Evolutionary conservation across 2,888 invertebrate species (phyloP), one percentile per base, ranked within the genome.

Genomic region (Archaeoteleia sp.): DNA sequence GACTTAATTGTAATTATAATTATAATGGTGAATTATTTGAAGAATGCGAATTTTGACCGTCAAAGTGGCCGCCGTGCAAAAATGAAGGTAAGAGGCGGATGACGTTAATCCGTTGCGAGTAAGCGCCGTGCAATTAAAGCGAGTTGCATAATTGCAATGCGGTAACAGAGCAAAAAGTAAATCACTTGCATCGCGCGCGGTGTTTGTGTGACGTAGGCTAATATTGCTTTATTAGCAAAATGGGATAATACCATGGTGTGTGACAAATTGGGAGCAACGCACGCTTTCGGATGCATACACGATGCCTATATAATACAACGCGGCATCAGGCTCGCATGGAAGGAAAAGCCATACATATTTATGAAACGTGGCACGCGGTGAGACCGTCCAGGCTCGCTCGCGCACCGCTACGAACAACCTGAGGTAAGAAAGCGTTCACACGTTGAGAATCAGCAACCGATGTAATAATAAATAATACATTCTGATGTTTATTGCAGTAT

Each of bases 241-340:
- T 81, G 80, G 80, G 81, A 82, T 83, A 82, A 82, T 83, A 80
- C 82, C 81, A 80, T 78, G 82, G 80, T 82, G 83, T 83, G 84
- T 83, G 83, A 83, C 84, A 84, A 84, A 83, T 84, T 84, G 83
- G 82, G 82, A 83, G 82, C 82, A 82, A 83, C 78, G 82, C 74
- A 78, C 82, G 81, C 73, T 68, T 63, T 58, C 65, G 70, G 67
- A 72, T 43, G 63, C 60, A 57, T 58, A 67, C 70, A 34, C 66
- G 72, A 40, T 54, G 55, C 55, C 48, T 45, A 35, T 49, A 55
- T 53, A 57, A 51, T 54, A 39, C 49, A 34, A 37, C 32, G 55
- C 34, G 49, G 61, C 46, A 42, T 51, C 48, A 15, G 43, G 32
- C 32, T 60, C 46, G 55, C 55, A 65, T 57, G 61, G 67, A 55